Base-by-base conservation (phyloP, 2,888 invertebrate species). In the Netelia virgata region DNA sequence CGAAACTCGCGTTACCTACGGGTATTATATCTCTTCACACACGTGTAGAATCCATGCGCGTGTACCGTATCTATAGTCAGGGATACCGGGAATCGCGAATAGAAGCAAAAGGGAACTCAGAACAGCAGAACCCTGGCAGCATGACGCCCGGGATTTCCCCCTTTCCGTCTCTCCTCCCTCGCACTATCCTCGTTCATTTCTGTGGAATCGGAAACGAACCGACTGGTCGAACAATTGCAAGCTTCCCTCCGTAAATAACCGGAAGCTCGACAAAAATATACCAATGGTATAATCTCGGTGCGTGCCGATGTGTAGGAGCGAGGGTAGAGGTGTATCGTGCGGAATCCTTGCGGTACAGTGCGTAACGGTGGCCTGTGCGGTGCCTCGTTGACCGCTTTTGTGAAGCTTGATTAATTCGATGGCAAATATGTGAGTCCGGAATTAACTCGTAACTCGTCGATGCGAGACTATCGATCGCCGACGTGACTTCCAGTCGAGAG, bases 211-310 rank as follows among this genome's bases (percentile, higher is more conserved):
- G 92, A 92, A 92, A 90, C 91, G 88, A 89, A 90, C 87, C 89
- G 90, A 91, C 89, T 90, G 91, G 88, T 88, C 91, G 89, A 92
- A 92, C 91, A 91, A 92, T 92, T 90, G 92, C 89, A 89, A 91
- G 89, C 90, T 91, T 91, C 90, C 90, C 90, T 91, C 88, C 86
- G 89, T 88, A 90, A 92, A 90, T 90, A 92, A 91, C 90, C 92
- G 92, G 91, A 88, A 88, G 84, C 63, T 83, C 68, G 82, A 86
- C 85, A 88, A 86, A 86, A 88, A 88, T 88, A 87, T 84, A 88
- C 78, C 47, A 23, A 28, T 57, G 41, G 55, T 41, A 64, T 41
- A 69, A 28, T 41, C 8, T 36, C 43, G 11, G 53, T 53, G 72
- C 53, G 59, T 20, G 28, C 43, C 36, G 72, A 50, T 43, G 20